Evolutionary conservation across 2,888 invertebrate genomes (phyloP).

Genomic region (Clostera curtula): DNA sequence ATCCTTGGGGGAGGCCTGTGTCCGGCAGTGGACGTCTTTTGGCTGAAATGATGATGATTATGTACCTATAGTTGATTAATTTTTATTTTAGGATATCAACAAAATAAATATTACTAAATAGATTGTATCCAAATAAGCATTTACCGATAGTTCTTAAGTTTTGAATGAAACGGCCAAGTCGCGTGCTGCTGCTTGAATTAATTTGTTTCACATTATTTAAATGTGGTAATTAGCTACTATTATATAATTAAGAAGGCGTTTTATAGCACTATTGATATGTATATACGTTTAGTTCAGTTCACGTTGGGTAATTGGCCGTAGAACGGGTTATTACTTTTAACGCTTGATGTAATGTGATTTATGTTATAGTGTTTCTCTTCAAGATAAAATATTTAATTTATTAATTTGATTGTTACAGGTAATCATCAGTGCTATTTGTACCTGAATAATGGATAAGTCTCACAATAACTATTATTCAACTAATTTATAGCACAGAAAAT

Average conservation of each 20-base stretch:
- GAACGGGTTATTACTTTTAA: constrained; percentile 5
- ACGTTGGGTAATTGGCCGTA: constrained; percentile 12
- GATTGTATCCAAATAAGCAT: constrained; percentile 60
- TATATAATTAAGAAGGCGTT: constrained; percentile 45
- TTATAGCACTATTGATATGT: constrained; percentile 35
- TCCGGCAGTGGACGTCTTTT: too few species aligned
- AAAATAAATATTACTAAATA: constrained; percentile 26
- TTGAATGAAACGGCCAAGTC: constrained; percentile 46
- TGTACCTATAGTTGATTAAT: too few species aligned
- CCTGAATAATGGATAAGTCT: too few species aligned
- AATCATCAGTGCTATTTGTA: constrained; percentile 9
- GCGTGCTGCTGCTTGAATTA: constrained; percentile 48
- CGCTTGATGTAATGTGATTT: constrained; percentile 8
- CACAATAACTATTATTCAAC: too few species aligned
- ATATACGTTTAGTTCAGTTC: constrained; percentile 28
- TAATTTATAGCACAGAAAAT: too few species aligned
- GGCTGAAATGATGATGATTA: too few species aligned
- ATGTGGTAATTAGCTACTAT: constrained; percentile 52
- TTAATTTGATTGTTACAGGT: constrained; percentile 28
- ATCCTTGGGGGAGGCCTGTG: too few species aligned
- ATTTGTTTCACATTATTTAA: constrained; percentile 59
- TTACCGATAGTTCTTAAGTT: constrained; percentile 45
- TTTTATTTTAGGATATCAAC: constrained; percentile 19
- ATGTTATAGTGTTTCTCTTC: constrained; percentile 3
- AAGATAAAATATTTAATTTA: constrained; percentile 7